These are phyloP conservation scores for Drosophila picticornis DNA, from an alignment of 2,888 invertebrate genomes.

Conservation along the genomic window DNA sequence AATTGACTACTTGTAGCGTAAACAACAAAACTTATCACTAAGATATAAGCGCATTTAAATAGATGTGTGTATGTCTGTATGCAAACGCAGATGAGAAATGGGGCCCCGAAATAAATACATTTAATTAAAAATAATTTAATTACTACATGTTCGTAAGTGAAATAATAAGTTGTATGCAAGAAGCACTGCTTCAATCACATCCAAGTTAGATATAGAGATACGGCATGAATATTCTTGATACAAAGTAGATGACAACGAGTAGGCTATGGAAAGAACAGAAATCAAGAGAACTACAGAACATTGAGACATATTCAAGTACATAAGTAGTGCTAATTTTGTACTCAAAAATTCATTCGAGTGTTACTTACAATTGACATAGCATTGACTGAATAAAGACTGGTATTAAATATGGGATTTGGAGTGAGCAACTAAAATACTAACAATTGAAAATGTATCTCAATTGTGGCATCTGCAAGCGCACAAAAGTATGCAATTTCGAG, in stretches of 20 bases:
- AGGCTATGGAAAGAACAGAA: slow-evolving; percentile 4
- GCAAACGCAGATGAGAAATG: slow-evolving; percentile 18
- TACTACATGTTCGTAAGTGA: slow-evolving; percentile 2
- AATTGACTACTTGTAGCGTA: slow-evolving; percentile 74
- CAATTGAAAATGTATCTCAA: slow-evolving; percentile 18
- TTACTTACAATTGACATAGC: slow-evolving; percentile 76
- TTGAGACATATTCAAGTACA: slow-evolving; percentile 21
- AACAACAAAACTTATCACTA: slow-evolving; percentile 49
- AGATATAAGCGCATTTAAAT: slow-evolving; percentile 1
- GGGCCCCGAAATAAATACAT: background rate
- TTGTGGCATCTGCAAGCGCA: slow-evolving; percentile 28
- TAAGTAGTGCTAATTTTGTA: slow-evolving; percentile 18
- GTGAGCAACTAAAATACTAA: slow-evolving; percentile 13
- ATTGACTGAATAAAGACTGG: slow-evolving; percentile 29
- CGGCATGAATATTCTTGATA: background rate
- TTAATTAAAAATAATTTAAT: too few relatives aligned
- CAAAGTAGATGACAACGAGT: slow-evolving; percentile 16
- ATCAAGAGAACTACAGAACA: slow-evolving; percentile 23
- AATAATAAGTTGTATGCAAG: background rate
- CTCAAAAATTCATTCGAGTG: slow-evolving; percentile 35
- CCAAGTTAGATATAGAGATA: slow-evolving; percentile 1
- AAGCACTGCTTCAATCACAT: slow-evolving; percentile 6
- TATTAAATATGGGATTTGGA: background rate
- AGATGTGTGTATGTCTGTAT: background rate
- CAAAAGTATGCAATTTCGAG: slow-evolving; percentile 59